A percentile compares a stretch with the other conserved stretches of the same genome.
These are phyloP conservation scores for Hydropotes inermis DNA, from an alignment of 2,113 vertebrate genomes.

Conservation along the genomic window DNA sequence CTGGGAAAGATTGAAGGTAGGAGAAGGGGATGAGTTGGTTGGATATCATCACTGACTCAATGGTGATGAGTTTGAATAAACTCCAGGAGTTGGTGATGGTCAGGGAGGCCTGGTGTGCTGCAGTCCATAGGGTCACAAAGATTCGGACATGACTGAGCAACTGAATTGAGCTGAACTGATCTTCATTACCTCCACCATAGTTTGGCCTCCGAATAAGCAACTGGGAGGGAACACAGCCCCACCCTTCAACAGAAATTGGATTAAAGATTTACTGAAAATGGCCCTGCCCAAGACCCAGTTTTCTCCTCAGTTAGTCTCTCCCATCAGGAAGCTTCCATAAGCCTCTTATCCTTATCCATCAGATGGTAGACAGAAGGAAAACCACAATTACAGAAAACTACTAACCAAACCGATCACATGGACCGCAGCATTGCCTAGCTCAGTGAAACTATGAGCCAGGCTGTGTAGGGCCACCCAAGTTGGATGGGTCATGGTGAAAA, in stretches of 20 bases:
- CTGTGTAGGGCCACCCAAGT: not conserved
- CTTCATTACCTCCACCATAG: not conserved
- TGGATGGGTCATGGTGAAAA: not conserved
- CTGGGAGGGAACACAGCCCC: not conserved
- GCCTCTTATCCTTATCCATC: not conserved
- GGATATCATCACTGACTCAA: not conserved
- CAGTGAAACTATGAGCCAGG: not conserved
- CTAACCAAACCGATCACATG: not conserved
- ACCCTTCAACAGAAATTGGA: not conserved
- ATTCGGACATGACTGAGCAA: accelerated
- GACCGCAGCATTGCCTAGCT: not conserved
- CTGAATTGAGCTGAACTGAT: not conserved
- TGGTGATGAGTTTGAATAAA: not conserved
- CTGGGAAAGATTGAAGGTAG: not conserved
- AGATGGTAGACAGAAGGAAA: not conserved
- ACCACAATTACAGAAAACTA: not conserved
- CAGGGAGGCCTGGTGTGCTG: not conserved
- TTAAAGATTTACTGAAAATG: not conserved
- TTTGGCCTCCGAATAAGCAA: not conserved
- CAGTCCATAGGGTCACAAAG: not conserved
- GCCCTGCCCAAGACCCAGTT: not conserved
- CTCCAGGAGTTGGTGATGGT: not conserved
- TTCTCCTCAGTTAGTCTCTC: not conserved
- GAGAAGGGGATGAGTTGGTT: not conserved
- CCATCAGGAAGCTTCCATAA: not conserved